Evolutionary conservation across 2,797 vertebrate species (phyloP), one percentile per base, ranked within the genome.

Genomic region (Coregonus sp.): DNA sequence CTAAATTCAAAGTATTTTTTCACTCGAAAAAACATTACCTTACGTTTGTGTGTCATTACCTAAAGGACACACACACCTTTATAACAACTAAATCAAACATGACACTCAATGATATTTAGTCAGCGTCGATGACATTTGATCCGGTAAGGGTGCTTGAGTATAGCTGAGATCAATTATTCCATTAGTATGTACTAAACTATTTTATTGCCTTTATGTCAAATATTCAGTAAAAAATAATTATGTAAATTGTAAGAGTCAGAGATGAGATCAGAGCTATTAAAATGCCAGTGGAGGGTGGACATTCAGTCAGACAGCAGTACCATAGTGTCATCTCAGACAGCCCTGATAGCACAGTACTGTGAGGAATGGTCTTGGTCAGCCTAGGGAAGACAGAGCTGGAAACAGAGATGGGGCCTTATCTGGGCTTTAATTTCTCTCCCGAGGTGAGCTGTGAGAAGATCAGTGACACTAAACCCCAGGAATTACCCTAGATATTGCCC

Each of bases 401-500:
- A 51, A 15, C 15, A 66, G 35, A 16, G 31, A 37, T 18, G 54
- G 84, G 54, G 84, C 86, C 93, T 96, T 93, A 95, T 94, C 94
- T 92, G 92, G 85, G 93, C 95, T 98, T 97, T 98, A 97, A 97
- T 98, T 98, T 98, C 95, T 96, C 95, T 98, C 96, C 96, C 95
- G 96, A 97, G 96, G 92, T 96, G 95, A 98, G 40, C 40, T 47
- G 37, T 20, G 20, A 66, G 40, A 47, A 47, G 97, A 98, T 98
- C 97, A 98, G 95, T 95, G 96, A 91, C 95, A 95, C 95, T 98
- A 98, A 98, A 97, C 96, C 96, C 40, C 95, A 90, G 95, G 96
- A 97, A 97, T 97, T 97, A 98, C 96, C 96, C 96, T 96, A 96
- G 95, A 98, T 98, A 98, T 98, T 98, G 96, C 96, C 97, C 96